Evolutionary conservation across 37 sponge, comb jelly and placozoan species (phyloP), one percentile per base, ranked within the genome.

Genomic region (Beroe forskalii): DNA sequence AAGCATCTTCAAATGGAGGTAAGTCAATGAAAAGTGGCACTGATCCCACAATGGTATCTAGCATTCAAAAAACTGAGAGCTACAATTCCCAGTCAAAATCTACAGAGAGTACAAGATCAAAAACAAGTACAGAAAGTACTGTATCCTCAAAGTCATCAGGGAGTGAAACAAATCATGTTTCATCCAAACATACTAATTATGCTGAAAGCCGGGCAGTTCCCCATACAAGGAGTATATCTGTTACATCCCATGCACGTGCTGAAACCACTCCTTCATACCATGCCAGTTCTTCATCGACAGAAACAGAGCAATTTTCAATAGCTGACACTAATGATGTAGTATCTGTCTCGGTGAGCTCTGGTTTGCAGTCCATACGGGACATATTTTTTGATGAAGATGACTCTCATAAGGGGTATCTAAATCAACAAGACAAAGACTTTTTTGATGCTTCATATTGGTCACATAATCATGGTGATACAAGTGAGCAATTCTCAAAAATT

Each of bases 321-420:
- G 38, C 32, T 28, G 72, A 69, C 38, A 69, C 72, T 14, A 69
- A 36, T 32, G 72, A 69, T 14, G 33, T 69, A 1, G 72, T 69
- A 1, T 69, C 72, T 3, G 30, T 80, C 19, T 80, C 86, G 1
- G 86, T 80, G 28, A 80, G 86, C 27, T 80, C 86, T 24, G 86
- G 86, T 41, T 27, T 80, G 23, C 86, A 80, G 35, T 80, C 86
- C 9, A 32, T 80, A 4, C 86, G 86, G 24, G 86, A 80, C 48
- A 80, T 80, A 37, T 80, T 80, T 48, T 80, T 80, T 43, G 86
- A 80, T 43, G 86, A 80, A 1, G 40, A 41, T 24, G 86, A 80
- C 27, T 80, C 86, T 6, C 86, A 80, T 48, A 80, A 44, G 30
- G 86, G 86, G 42, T 80, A 80, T 24, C 86, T 80, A 22, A 23